Base-by-base conservation (phyloP, 2,113 vertebrate genomes). In the Smithornis capensis region DNA sequence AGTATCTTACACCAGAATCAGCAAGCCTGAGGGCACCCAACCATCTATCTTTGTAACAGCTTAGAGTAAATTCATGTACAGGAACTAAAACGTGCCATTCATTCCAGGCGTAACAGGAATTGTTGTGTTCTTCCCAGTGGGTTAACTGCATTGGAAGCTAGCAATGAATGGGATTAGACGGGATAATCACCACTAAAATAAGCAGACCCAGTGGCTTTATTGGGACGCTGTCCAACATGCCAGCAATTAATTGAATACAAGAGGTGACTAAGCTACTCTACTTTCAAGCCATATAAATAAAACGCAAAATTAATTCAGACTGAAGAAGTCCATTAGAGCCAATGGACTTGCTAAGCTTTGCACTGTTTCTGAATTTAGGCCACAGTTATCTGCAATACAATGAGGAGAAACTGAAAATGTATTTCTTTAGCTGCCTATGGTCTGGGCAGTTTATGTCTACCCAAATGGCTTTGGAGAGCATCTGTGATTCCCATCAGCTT, bases 171-270 rank as follows among this genome's bases (percentile, higher is more conserved):
- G 95, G 97, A 97, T 96, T 95, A 94, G 91, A 76, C 64, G 53
- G 96, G 93, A 93, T 96, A 94, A 96, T 95, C 90, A 81, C 56
- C 60, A 77, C 68, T n/a, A 86, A 95, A 95, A 92, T 68, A 86
- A 87, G 55, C 75, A 91, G 59, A 31, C 85, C 52, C 85, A 90
- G 69, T 80, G 92, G 64, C 38, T 93, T 95, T 74, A 90, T 85
- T 85, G 79, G 84, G 83, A 95, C 94, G 82, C 86, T 80, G 68
- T 89, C 85, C 90, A 94, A 93, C 37, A 52, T 83, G 63, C 67
- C 75, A 91, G 79, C 35, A 91, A 92, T 95, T 95, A 92, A 91
- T 45, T 88, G 76, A 40, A 92, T 91, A 45, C 78, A 56, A 68
- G 56, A 90, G 57, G 70, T 77, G 85, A 80, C 59, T 74, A 74